A percentile compares a stretch with the other conserved stretches of the same genome.
Conservation (phyloP, 2,113 vertebrate species). For the Cyprinodon variegatus region DNA sequence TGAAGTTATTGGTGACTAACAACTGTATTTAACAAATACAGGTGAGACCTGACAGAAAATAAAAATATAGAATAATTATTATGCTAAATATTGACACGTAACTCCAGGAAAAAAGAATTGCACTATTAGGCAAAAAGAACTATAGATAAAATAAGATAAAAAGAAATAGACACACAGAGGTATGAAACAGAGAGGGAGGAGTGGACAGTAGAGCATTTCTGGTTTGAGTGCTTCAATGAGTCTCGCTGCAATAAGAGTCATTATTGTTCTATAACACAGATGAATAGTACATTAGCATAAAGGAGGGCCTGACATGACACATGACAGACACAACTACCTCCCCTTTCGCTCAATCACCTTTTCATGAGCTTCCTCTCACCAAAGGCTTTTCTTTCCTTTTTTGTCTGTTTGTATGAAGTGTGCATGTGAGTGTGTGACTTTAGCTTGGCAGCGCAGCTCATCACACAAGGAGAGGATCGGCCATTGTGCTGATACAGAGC, state of each 20-base stretch:
- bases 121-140: not conserved
- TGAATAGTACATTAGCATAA: slow-evolving; percentile 71
- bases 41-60: not conserved
- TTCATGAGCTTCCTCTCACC: slow-evolving; percentile 14
- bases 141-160: not conserved
- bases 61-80: not conserved
- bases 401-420: slow-evolving; percentile 25
- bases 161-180: not conserved
- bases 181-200: slow-evolving; percentile 20
- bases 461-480: slow-evolving; percentile 37
- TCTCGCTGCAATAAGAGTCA: slow-evolving; percentile 60
- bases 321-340: slow-evolving; percentile 45
- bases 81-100: not conserved
- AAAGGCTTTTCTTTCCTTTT: slow-evolving; percentile 29
- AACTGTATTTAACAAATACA: not conserved
- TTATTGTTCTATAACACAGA: slow-evolving; percentile 65
- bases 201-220: slow-evolving; percentile 46
- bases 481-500: slow-evolving; percentile 33
- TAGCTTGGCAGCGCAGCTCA: slow-evolving; percentile 23
- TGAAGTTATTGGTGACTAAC: not conserved
- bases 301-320: slow-evolving; percentile 53
- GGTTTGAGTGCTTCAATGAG: slow-evolving; percentile 41
- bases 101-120: not conserved
- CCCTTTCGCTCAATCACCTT: slow-evolving; percentile 38
- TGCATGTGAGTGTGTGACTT: slow-evolving; percentile 34